Conservation (phyloP, 2,888 invertebrate species). For the Gryllus longicercus region DNA sequence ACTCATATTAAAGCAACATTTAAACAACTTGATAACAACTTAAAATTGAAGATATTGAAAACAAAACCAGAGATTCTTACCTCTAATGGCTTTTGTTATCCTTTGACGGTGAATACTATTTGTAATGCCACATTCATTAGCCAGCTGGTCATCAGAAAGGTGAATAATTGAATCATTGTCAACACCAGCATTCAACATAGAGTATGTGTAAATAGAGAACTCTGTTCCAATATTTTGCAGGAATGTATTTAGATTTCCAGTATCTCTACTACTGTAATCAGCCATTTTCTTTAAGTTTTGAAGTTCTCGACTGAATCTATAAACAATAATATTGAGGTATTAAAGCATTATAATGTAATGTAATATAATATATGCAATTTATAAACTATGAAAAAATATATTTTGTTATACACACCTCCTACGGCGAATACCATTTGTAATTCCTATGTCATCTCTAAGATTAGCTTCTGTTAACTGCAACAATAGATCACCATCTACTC, state of each 20-base stretch:
- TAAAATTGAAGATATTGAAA: no score
- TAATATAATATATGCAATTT: conserved; percentile 19
- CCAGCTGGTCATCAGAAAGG: conserved; percentile 86
- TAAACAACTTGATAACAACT: no score
- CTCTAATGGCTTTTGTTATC: conserved; percentile 83
- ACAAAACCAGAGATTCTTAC: conserved; percentile 45
- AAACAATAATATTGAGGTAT: not conserved
- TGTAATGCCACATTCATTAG: conserved; percentile 82
- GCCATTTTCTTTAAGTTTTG: conserved; percentile 92
- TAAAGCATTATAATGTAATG: not conserved
- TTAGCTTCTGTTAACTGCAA: conserved; percentile 89
- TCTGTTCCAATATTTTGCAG: conserved; percentile 80
- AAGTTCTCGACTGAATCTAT: conserved; percentile 85
- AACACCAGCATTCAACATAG: conserved; percentile 92
- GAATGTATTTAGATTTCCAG: conserved; percentile 83
- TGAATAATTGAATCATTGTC: conserved; percentile 81
- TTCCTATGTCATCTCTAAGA: conserved; percentile 86
- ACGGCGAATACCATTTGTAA: conserved; percentile 88
- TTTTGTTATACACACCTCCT: conserved; percentile 60
- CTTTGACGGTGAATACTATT: conserved; percentile 93
- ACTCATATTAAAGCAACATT: no score
- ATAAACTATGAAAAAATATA: conserved; percentile 8
- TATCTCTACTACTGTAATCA: conserved; percentile 91
- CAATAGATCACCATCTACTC: conserved; percentile 95
- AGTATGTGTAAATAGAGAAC: conserved; percentile 94